Evolutionary conservation across 2,113 vertebrate species (phyloP).

Genomic region (Barnardius zonarius): DNA sequence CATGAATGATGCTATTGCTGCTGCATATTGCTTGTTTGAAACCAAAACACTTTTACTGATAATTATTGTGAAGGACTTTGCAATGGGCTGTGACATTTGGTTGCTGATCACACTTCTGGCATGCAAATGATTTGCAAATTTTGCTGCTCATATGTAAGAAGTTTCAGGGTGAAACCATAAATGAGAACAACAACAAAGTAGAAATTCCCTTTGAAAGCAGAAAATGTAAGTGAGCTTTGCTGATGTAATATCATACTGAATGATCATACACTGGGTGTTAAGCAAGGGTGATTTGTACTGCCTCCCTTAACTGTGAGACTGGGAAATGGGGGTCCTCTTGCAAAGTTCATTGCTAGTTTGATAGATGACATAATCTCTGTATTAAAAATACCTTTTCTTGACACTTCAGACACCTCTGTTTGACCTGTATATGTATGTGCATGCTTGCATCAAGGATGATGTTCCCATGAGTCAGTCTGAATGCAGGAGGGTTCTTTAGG

Average conservation of each 20-base stretch:
- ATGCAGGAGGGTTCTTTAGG: background rate
- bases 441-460: accelerated
- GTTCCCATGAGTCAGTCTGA: accelerated
- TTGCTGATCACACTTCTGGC: background rate
- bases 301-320: no score
- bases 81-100: background rate
- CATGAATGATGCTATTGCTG: background rate
- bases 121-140: background rate
- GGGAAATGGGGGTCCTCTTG: background rate
- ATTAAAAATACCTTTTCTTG: background rate
- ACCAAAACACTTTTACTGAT: background rate
- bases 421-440: background rate
- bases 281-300: background rate
- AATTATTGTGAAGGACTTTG: background rate
- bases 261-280: background rate
- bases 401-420: background rate
- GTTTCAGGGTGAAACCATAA: background rate
- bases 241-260: accelerated
- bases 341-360: background rate
- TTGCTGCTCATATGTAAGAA: background rate
- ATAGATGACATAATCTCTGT: background rate
- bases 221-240: background rate
- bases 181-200: background rate
- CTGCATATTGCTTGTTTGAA: background rate
- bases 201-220: background rate